Evolutionary conservation across 2,888 invertebrate species (phyloP), one percentile per base, ranked within the genome.

Genomic region (Pyrocoelia pectoralis): DNA sequence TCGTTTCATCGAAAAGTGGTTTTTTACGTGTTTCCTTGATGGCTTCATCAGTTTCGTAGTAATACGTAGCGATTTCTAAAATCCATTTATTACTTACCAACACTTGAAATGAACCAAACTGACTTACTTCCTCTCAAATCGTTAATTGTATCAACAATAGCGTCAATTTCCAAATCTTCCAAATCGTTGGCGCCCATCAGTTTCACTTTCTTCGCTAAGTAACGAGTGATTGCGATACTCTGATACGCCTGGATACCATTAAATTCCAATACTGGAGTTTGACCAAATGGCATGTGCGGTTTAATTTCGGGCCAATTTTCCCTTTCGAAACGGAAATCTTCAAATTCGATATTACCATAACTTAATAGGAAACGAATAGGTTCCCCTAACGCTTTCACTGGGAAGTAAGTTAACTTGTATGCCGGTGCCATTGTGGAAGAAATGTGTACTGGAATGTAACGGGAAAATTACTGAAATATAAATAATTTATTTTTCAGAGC

Each of bases 361-460:
- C 85, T 85, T 63, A 89, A 79, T 8, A 89, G 79, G 68, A 86
- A 87, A 68, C 89, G 83, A 71, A 88, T 84, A 40, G 88, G 86
- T 77, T 89, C 89, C 28, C 83, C 89, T 51, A 88, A 78, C 12
- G 86, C 88, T 77, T 84, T 86, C 17, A 87, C 82, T 71, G 86
- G 83, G 76, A 89, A 89, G 71, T 89, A 89, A 62, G 84, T 85
- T 18, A 89, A 74, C 68, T 85, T 89, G 78, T 86, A 88, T 71
- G 81, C 78, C 38, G 85, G 80, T 40, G 40, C 40, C 40, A 40
- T 40, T n/a, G 3, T 13, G 40, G 3, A 6, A n/a, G n/a, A n/a
- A n/a, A n/a, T n/a, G n/a, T n/a, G n/a, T n/a, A n/a, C n/a, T n/a
- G n/a, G n/a, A n/a, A n/a, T n/a, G n/a, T n/a, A n/a, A n/a, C n/a